Conservation (phyloP, 1,140 invertebrate species). For the Drosophila elegans region DNA sequence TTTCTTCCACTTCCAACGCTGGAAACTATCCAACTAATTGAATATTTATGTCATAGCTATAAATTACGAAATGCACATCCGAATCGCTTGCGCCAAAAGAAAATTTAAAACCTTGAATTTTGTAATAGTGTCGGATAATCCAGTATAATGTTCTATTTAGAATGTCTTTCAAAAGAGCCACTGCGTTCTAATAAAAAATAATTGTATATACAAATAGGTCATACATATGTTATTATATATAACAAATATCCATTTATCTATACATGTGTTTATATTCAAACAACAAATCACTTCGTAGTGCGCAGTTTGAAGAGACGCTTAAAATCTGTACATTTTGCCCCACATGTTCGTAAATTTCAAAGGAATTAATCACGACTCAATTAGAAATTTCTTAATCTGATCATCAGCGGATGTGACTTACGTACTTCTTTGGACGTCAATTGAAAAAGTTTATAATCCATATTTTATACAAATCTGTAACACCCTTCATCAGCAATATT, state of each 20-base stretch:
- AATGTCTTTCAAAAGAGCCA: not conserved
- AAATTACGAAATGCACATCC: not conserved
- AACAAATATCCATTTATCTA: not conserved
- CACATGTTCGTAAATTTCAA: not conserved
- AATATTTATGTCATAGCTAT: not conserved
- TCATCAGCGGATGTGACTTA: not conserved
- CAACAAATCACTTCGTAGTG: not conserved
- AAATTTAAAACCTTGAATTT: not conserved
- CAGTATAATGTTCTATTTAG: too few species aligned
- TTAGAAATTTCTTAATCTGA: not conserved
- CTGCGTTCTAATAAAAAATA: not conserved
- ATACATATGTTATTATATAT: not conserved
- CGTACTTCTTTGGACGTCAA: constrained; percentile 34
- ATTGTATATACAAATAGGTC: not conserved
- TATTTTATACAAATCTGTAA: not conserved
- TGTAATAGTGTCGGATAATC: too few species aligned
- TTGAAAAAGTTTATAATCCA: not conserved
- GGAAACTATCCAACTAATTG: constrained; percentile 3
- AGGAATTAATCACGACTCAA: constrained; percentile 19
- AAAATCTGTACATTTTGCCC: constrained; percentile 1
- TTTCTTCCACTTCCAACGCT: not conserved
- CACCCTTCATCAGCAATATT: not conserved
- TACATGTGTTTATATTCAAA: not conserved
- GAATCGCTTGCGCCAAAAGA: not conserved
- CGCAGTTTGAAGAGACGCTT: constrained; percentile 30